These are phyloP conservation scores for Cavia porcellus DNA, from an alignment of 2,113 vertebrate species.

Conservation along the genomic window DNA sequence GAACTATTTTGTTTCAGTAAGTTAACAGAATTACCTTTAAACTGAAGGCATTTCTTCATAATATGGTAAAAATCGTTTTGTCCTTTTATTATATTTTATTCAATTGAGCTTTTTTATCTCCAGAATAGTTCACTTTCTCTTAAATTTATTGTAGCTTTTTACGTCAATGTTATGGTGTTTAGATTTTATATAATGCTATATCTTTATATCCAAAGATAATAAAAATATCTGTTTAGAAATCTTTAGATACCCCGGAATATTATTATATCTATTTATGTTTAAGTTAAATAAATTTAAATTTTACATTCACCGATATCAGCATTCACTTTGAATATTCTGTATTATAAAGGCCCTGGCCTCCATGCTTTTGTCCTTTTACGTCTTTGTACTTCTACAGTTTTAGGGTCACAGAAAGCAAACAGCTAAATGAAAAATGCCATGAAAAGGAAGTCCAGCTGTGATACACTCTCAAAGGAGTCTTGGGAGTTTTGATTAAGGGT, in stretches of 20 bases:
- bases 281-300: neutral
- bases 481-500: neutral
- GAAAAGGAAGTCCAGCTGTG: neutral
- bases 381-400: neutral
- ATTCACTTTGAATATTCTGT: neutral
- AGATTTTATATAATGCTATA: neutral
- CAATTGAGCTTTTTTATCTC: neutral
- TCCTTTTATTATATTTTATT: neutral
- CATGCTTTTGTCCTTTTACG: neutral
- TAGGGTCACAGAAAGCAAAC: neutral
- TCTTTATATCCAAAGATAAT: neutral
- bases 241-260: neutral
- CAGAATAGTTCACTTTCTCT: constrained; percentile 7
- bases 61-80: neutral
- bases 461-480: neutral
- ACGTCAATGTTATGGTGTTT: neutral
- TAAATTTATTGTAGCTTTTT: neutral
- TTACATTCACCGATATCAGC: neutral
- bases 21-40: neutral
- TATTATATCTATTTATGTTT: neutral
- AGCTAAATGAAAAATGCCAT: neutral
- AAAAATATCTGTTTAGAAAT: neutral
- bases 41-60: neutral
- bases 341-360: accelerated
- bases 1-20: neutral